Evolutionary conservation across 1,140 invertebrate species (phyloP), one percentile per base, ranked within the genome.

Genomic region (Musca domestica): DNA sequence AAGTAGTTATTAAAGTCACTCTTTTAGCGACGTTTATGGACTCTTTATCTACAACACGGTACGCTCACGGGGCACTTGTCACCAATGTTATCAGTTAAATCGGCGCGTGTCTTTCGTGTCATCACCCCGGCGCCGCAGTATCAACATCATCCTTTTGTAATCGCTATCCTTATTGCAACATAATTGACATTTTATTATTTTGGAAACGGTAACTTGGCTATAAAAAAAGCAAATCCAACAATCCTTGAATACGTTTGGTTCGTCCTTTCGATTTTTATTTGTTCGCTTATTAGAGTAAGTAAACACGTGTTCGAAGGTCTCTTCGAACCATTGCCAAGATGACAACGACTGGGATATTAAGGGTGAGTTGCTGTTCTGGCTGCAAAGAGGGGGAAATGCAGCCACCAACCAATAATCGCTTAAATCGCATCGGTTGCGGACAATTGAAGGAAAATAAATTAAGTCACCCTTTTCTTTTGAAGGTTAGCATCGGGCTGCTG

Each of bases 401-500:
- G 34, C 14, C 61, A 22, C 22, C 19, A 22, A 52, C 49, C 49
- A 34, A 27, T 61, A 61, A 61, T 58, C 56, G 54, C 41, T 63
- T 61, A 61, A 61, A 72, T 73, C 73, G 71, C 73, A 72, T 74
- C 72, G 70, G 56, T 69, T 64, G 70, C 67, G 41, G 48, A 41
- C 65, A 66, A 54, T 49, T 49, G 41, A 10, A 46, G 54, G 67
- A 74, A 66, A 74, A 73, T 70, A 74, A 74, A 74, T 74, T 69
- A 74, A 74, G 71, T 73, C 73, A 74, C 73, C 73, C 73, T 73
- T 73, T 54, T 71, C n/a, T 72, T 71, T 68, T 71, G 56, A 41
- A 20, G 54, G 69, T 41, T 30, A 9, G 9, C 9, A n/a, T n/a
- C n/a, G n/a, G n/a, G n/a, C n/a, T n/a, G 27, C 27, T 10, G 34